These are phyloP conservation scores for Gymnoscopelus microlampas DNA, from an alignment of 2,797 vertebrate species.

Conservation along the genomic window DNA sequence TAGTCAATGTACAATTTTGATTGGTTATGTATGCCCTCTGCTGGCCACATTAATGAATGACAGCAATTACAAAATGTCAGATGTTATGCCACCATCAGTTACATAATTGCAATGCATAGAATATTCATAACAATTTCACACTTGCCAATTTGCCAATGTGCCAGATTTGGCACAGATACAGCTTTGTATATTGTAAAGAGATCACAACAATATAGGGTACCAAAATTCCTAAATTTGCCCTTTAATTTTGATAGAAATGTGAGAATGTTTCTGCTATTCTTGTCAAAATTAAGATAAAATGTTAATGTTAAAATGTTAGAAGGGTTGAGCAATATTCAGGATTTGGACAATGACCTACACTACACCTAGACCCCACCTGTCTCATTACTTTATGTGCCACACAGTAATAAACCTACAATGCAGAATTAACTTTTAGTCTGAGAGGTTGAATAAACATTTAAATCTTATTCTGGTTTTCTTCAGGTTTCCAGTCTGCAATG, in stretches of 20 bases:
- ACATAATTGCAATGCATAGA: neutral
- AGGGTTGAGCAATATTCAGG: neutral
- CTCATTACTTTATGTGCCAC: too few relatives aligned
- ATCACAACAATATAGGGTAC: too few relatives aligned
- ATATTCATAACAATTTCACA: neutral
- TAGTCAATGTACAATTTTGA: neutral
- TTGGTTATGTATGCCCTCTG: conserved; percentile 28
- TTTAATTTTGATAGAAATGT: neutral
- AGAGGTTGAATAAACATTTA: neutral
- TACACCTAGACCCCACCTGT: neutral
- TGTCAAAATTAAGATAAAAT: too few relatives aligned
- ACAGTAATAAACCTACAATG: too few relatives aligned
- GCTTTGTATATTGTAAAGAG: too few relatives aligned
- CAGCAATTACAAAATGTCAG: neutral
- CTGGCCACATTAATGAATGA: conserved; percentile 27
- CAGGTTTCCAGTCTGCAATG: neutral
- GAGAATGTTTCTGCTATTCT: too few relatives aligned
- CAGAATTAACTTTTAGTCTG: neutral
- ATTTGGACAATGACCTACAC: neutral
- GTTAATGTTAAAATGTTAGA: neutral
- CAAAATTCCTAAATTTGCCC: too few relatives aligned
- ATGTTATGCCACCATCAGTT: neutral
- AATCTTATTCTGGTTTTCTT: neutral
- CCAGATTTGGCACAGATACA: neutral
- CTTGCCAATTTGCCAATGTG: too few relatives aligned